Evolutionary conservation across 1,140 invertebrate genomes (phyloP).

Genomic region (Glossosoma conforme): DNA sequence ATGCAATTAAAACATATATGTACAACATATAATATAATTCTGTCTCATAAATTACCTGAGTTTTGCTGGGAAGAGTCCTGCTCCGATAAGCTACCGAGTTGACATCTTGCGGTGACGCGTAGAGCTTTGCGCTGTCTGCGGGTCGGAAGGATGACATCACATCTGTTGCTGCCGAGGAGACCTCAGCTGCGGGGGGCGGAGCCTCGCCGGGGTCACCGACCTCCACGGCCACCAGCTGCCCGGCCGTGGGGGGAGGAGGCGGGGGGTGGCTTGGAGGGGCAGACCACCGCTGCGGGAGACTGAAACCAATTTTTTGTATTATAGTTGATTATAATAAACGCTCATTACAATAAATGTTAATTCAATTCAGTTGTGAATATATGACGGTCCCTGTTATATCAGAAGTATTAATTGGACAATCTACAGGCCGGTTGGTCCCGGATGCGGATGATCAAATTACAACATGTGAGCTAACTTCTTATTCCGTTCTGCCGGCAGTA

Average conservation of each 20-base stretch:
- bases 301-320: conserved; percentile 24
- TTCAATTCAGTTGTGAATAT: no score
- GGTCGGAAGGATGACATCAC: conserved; percentile 83
- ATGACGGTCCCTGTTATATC: no score
- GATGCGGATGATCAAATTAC: no score
- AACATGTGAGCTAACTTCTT: no score
- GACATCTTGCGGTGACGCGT: conserved; percentile 80
- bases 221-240: conserved; percentile 71
- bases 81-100: conserved; percentile 74
- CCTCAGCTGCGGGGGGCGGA: conserved; percentile 34
- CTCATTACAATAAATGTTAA: no score
- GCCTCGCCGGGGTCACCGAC: conserved; percentile 43
- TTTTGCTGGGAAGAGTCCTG: conserved; percentile 35
- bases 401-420: no score
- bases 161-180: conserved; percentile 33
- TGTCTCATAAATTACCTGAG: conserved; percentile 24
- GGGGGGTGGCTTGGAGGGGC: conserved; percentile 63
- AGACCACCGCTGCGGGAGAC: conserved; percentile 42
- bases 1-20: no score
- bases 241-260: conserved; percentile 63
- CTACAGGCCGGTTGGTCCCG: no score
- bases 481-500: no score
- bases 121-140: conserved; percentile 76
- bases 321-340: no score
- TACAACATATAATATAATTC: no score